Percentiles rank a stretch among this genome's conserved stretches.
phyloP scores from a whole-genome alignment of 2,113 vertebrate species.

The Ceyx margarethae region DNA sequence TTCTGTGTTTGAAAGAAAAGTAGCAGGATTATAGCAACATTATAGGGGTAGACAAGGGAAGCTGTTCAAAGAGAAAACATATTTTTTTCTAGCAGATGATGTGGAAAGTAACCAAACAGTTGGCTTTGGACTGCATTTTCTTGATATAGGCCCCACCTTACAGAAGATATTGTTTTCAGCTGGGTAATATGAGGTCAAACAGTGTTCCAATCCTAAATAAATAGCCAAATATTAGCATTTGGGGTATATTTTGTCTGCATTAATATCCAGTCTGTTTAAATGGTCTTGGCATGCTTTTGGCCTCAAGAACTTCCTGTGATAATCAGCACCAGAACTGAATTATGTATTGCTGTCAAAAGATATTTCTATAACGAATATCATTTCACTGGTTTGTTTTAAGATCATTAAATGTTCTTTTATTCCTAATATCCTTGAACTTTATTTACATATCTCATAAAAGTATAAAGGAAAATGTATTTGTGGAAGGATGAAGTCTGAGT shows the following conservation, averaged over 20 bases:
- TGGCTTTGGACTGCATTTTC: neutral
- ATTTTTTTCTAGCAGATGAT: neutral
- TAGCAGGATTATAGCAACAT: neutral
- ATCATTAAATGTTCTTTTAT: neutral
- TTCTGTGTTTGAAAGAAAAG: neutral
- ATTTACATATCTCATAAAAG: neutral
- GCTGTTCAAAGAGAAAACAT: neutral
- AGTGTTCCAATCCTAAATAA: neutral
- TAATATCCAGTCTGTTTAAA: neutral
- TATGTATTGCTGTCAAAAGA: neutral
- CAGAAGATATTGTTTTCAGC: neutral
- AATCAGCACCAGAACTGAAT: conserved; percentile 22
- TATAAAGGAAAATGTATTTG: neutral
- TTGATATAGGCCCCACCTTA: neutral
- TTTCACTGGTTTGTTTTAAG: neutral
- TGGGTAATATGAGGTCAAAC: neutral
- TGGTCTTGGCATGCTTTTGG: neutral
- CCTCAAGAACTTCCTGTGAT: conserved; percentile 10
- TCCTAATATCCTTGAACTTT: neutral
- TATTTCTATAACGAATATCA: neutral
- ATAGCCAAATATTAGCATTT: neutral
- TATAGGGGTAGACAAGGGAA: neutral
- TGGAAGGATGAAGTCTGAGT: neutral
- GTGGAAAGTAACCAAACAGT: neutral
- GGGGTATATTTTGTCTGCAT: neutral